phyloP scores from a whole-genome alignment of 23 tunicate species.

The Styela plicata region DNA sequence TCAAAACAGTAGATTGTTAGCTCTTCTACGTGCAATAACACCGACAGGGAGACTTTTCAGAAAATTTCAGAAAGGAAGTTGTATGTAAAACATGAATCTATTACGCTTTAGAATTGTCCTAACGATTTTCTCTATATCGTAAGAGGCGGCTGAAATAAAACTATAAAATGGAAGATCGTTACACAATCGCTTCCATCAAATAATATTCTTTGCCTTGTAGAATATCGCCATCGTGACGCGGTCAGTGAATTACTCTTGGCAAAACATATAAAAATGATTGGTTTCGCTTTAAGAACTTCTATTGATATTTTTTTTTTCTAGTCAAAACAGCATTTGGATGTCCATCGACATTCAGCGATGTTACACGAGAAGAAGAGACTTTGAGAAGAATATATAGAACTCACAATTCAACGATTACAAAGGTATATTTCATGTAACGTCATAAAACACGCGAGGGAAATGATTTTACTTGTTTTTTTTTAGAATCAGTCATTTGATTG shows the following conservation, averaged over 20 bases:
- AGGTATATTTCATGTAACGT: too few species aligned
- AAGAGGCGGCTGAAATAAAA: too few species aligned
- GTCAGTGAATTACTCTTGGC: neutral
- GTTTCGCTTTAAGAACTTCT: neutral
- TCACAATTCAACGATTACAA: neutral
- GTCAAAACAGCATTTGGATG: neutral
- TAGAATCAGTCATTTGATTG: too few species aligned
- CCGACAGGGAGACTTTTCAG: neutral
- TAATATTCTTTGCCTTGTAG: too few species aligned
- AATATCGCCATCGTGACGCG: too few species aligned
- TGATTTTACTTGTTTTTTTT: too few species aligned
- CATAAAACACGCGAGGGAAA: too few species aligned
- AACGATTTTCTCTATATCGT: neutral
- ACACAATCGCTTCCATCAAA: too few species aligned
- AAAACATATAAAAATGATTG: neutral
- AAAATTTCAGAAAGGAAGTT: neutral
- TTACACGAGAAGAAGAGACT: neutral
- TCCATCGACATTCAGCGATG: neutral
- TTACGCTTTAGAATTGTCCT: neutral
- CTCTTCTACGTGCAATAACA: neutral
- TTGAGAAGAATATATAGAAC: neutral
- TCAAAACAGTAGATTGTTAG: too few species aligned
- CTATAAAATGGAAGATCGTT: too few species aligned
- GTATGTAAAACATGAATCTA: neutral
- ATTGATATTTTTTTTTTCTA: too few species aligned